phyloP scores from a whole-genome alignment of 2,113 vertebrate species.

The Motacilla alba region DNA sequence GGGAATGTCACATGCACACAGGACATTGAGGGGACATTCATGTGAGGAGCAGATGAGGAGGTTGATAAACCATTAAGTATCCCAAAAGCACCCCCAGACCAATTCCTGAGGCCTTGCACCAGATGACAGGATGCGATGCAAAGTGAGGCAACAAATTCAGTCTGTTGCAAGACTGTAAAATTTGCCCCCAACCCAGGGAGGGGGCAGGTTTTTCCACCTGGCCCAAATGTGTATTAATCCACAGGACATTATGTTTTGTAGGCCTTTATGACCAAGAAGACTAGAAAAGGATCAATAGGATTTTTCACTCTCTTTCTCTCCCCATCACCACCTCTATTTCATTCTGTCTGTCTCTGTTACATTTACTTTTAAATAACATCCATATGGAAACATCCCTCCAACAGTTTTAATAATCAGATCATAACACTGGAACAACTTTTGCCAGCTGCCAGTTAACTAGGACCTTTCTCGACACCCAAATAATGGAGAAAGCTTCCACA shows the following conservation, averaged over 20 bases:
- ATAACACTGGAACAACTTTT: not conserved
- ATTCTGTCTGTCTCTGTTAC: not conserved
- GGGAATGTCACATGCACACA: accelerated
- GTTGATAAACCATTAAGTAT: not conserved
- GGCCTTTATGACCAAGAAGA: not conserved
- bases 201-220: not conserved
- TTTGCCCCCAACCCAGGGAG: not conserved
- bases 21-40: not conserved
- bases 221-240: accelerated
- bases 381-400: not conserved
- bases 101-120: not conserved
- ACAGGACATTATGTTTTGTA: not conserved
- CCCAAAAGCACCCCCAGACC: not conserved
- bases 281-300: not conserved
- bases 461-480: not conserved
- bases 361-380: not conserved
- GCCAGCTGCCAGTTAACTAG: not conserved
- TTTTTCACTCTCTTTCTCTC: not conserved
- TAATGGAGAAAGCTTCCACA: accelerated
- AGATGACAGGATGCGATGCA: accelerated
- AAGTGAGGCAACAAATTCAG: not conserved
- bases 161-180: not conserved
- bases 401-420: not conserved
- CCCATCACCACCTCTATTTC: not conserved
- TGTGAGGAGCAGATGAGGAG: not conserved